These are phyloP conservation scores for Aleiodes testaceus DNA, from an alignment of 2,888 invertebrate species.

Conservation along the genomic window DNA sequence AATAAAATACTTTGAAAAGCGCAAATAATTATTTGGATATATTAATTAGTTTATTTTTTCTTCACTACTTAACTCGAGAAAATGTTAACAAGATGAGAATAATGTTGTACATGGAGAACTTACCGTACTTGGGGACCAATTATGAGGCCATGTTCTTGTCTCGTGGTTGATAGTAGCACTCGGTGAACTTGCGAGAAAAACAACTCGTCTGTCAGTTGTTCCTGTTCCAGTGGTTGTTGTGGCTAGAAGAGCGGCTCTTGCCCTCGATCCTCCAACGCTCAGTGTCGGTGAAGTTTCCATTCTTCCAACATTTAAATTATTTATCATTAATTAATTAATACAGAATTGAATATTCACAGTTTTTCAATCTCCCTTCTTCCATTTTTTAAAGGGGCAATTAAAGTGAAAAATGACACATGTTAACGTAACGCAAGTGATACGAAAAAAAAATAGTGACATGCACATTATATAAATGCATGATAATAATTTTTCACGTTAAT, in stretches of 20 bases:
- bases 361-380: conserved; percentile 67
- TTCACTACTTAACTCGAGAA: not conserved
- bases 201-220: conserved; percentile 68
- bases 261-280: conserved; percentile 67
- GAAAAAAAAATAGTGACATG: conserved; percentile 13
- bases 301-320: conserved; percentile 44
- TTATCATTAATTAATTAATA: not conserved
- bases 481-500: conserved; percentile 9
- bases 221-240: conserved; percentile 66
- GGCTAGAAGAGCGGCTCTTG: conserved; percentile 67
- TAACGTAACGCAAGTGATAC: conserved; percentile 14
- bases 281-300: conserved; percentile 70
- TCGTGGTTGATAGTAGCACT: conserved; percentile 59
- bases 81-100: conserved; percentile 33
- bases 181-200: conserved; percentile 67
- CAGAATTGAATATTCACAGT: no score
- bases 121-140: conserved; percentile 70
- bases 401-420: conserved; percentile 3
- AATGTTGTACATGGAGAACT: conserved; percentile 52
- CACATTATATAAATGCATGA: not conserved
- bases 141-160: conserved; percentile 70
- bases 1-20: no score
- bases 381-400: conserved; percentile 30
- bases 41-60: no score
- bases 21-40: no score